Evolutionary conservation across 2,113 vertebrate genomes (phyloP).

Genomic region (Panthera uncia): DNA sequence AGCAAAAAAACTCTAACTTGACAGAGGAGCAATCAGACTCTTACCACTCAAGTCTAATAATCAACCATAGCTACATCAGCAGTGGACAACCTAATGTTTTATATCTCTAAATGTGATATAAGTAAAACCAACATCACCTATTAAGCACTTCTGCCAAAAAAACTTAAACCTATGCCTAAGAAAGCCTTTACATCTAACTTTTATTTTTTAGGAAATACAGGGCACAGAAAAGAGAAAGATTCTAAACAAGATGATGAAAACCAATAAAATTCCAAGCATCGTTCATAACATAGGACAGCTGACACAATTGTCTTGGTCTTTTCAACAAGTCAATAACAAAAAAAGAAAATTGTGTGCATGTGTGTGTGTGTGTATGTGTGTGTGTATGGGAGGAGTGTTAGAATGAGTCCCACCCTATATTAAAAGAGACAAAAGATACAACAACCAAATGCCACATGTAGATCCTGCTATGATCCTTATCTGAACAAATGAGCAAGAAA

Average conservation of each 20-base stretch:
- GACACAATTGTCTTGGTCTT: neutral
- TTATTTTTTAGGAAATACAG: neutral
- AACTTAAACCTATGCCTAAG: neutral
- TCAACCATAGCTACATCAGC: neutral
- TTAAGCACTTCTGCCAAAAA: neutral
- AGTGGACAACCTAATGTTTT: neutral
- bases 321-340: neutral
- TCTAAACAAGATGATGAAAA: neutral
- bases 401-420: neutral
- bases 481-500: neutral
- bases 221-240: neutral
- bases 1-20: neutral
- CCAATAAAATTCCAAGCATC: neutral
- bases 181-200: neutral
- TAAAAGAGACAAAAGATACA: neutral
- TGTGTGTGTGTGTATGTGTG: neutral
- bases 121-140: neutral
- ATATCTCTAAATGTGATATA: neutral
- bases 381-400: neutral
- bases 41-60: neutral
- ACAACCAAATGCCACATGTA: neutral
- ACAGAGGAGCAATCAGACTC: too few relatives aligned
- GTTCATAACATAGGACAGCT: neutral
- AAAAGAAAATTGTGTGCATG: neutral
- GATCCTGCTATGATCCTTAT: neutral